Evolutionary conservation across 2,797 vertebrate species (phyloP), one percentile per base, ranked within the genome.

Genomic region (Neosilurus mollespiculum): DNA sequence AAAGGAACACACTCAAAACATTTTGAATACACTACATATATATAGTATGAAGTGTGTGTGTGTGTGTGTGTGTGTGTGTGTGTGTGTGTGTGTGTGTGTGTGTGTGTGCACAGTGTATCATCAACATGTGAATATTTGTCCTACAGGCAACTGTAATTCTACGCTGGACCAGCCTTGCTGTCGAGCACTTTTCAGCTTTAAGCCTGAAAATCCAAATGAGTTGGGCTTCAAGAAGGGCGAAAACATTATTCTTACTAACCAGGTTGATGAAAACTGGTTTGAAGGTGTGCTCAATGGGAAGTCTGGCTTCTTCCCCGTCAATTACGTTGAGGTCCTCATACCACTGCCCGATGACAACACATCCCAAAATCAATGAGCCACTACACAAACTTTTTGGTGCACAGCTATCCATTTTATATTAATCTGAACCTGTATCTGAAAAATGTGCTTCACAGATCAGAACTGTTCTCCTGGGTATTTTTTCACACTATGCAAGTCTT

Each of bases 241-340:
- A 91, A n/a, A 97, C 93, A 97, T 98, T 87, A 92, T 94, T 66
- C 88, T 98, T 87, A 96, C 95, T 83, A 94, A 92, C 86, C 96
- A 94, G 87, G 94, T 96, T 14, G 96, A 98, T 79, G 93, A 94
- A 83, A 96, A 97, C 94, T 98, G 97, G 97, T 97, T 93, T 7
- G 95, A 97, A 88, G 97, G 97, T 18, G 90, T 93, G 89, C 89
- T 96, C 3, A 91, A 86, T 0, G 93, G 95, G 75, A 91, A 92
- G 14, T 95, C 96, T 0, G 97, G 97, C 54, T 95, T 96, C 90
- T 95, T 97, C 89, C 97, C 97, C 49, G 92, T 96, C 89, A 96
- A 92, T 91, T 97, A 97, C 26, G 96, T 97, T 76, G 93, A 96
- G 75, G 95, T 97, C 86, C 91, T 98, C 73, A 95, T 98, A 88